These are phyloP conservation scores for Anarhynchus alexandrinus DNA, from an alignment of 2,113 vertebrate genomes.

Conservation along the genomic window DNA sequence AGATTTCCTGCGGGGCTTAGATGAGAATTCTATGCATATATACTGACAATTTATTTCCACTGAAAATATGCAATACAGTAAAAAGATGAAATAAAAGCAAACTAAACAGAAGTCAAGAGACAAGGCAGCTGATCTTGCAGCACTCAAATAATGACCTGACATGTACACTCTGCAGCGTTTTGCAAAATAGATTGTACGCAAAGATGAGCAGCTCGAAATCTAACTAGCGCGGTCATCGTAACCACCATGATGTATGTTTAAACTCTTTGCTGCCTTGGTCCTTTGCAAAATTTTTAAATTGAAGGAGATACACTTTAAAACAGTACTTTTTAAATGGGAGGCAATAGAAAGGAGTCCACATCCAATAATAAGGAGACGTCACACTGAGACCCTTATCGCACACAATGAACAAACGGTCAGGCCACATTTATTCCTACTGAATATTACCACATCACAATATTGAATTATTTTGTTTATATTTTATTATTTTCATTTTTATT, in stretches of 20 bases:
- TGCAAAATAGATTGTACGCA: not conserved
- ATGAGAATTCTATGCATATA: not conserved
- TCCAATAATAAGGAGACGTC: not conserved
- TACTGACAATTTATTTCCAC: conserved; percentile 23
- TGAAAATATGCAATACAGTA: not conserved
- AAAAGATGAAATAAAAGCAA: conserved; percentile 35
- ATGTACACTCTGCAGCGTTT: not conserved
- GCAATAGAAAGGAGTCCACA: not conserved
- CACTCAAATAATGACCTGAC: conserved; percentile 15
- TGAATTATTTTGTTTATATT: not conserved
- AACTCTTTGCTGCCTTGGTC: not conserved
- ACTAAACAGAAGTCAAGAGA: conserved; percentile 13
- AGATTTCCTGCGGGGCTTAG: not conserved
- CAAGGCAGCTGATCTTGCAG: not conserved
- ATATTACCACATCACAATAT: not conserved
- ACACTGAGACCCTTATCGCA: not conserved
- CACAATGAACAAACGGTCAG: not conserved
- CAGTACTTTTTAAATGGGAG: not conserved
- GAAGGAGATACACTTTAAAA: not conserved
- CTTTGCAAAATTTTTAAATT: not conserved
- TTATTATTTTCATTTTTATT: not conserved
- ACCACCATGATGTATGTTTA: not conserved
- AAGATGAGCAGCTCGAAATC: not conserved
- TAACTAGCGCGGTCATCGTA: not conserved
- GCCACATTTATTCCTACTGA: not conserved